Conservation (phyloP, 2,113 vertebrate species). For the Octodon degus region DNA sequence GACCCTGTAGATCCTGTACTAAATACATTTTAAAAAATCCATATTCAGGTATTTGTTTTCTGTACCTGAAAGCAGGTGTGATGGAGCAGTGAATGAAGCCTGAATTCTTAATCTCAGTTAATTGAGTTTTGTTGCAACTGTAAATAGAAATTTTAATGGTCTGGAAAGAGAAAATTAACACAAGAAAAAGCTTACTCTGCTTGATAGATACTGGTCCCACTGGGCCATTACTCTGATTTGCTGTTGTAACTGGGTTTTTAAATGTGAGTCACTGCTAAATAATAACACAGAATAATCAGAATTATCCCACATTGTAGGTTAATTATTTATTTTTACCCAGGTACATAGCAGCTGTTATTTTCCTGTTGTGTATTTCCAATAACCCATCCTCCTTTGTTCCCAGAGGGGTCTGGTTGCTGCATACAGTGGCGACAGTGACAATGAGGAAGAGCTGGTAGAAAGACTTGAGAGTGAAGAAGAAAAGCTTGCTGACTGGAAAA, state of each 20-base stretch:
- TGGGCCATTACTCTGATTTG: not conserved
- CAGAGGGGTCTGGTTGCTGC: conserved; percentile 96
- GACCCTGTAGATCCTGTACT: too few species aligned
- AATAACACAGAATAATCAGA: not conserved
- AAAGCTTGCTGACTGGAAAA: conserved; percentile 97
- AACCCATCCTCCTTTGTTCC: conserved; percentile 11
- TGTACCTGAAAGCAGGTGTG: not conserved
- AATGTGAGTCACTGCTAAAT: not conserved
- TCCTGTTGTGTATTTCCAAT: not conserved
- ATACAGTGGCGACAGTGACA: conserved; percentile 98
- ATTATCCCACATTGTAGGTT: not conserved
- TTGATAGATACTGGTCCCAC: not conserved
- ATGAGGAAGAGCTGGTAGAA: conserved; percentile 93
- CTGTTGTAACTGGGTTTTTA: conserved; percentile 9
- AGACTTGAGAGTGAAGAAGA: conserved; percentile 90
- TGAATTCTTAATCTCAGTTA: conserved; percentile 13
- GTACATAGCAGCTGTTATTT: not conserved
- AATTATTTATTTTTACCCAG: not conserved
- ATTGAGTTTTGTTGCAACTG: conserved; percentile 41
- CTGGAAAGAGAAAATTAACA: conserved; percentile 48
- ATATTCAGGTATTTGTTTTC: not conserved
- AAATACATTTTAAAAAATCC: not conserved
- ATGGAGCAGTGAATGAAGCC: not conserved
- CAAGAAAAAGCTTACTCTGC: not conserved
- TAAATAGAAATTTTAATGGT: conserved; percentile 44